These are phyloP conservation scores for Crocuta crocuta DNA, from an alignment of 2,113 vertebrate genomes.

Conservation along the genomic window DNA sequence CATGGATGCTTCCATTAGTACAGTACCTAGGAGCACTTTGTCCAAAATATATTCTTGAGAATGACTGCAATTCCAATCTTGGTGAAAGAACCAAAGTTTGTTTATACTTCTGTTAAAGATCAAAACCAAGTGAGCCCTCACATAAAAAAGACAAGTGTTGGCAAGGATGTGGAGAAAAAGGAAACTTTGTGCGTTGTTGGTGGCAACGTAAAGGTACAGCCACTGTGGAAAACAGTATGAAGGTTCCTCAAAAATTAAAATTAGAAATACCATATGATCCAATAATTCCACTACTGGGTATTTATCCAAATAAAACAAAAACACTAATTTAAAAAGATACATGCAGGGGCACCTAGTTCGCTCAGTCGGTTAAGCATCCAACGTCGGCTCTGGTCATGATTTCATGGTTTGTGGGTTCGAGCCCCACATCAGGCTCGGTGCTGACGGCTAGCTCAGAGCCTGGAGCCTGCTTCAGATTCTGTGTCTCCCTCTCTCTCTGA, in stretches of 20 bases:
- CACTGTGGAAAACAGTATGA: neutral
- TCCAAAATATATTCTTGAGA: neutral
- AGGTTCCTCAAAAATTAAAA: neutral
- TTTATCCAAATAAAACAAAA: neutral
- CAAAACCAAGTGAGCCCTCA: neutral
- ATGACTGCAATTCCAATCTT: neutral
- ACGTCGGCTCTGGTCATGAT: too few species aligned
- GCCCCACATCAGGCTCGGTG: too few species aligned
- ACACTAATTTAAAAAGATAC: neutral
- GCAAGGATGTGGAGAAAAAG: neutral
- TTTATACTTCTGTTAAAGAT: conserved; percentile 42
- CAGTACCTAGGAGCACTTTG: neutral
- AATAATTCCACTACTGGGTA: neutral
- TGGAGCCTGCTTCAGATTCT: too few species aligned
- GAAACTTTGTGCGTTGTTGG: neutral
- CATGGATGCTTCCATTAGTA: neutral
- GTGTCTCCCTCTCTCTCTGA: too few species aligned
- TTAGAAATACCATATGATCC: neutral
- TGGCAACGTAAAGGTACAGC: neutral
- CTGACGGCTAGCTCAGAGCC: too few species aligned
- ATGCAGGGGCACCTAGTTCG: neutral
- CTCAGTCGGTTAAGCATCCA: too few species aligned
- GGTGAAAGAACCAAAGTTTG: neutral
- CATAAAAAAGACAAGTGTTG: neutral
- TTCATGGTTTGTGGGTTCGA: too few species aligned